Evolutionary conservation across 2,113 vertebrate genomes (phyloP), one percentile per base, ranked within the genome.

Genomic region (Saguinus midas): DNA sequence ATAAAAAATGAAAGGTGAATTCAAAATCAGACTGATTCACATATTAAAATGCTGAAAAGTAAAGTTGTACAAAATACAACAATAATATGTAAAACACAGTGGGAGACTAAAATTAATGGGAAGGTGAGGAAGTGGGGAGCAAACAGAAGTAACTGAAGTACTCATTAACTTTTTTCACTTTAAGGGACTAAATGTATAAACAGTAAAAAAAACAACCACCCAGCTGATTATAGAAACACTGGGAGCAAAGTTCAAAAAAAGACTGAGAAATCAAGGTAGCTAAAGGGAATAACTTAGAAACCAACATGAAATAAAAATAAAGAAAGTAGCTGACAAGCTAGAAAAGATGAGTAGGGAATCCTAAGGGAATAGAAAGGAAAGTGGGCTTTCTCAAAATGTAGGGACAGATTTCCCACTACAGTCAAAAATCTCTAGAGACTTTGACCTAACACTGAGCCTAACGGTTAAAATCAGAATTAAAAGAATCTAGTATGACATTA

Each of bases 21-120:
- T 91, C 45, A 83, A 95, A 79, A 57, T 43, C 50, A 93, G n/a
- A 92, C n/a, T 58, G 61, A 89, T 61, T 72, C 80, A 85, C 72
- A 78, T 61, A 96, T 64, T 81, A 95, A 84, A 95, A 92, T 68
- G 70, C 86, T 66, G n/a, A 72, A 89, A 86, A 93, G 64, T 8
- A 72, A 93, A 91, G 73, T 29, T 75, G 12, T 78, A 91, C 25
- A 78, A 87, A 94, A 72, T 58, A 37, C 5, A 94, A 57, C 20
- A 40, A 17, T 70, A 72, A 90, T 73, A 37, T 73, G 27, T 57
- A 48, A 16, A 76, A 61, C 29, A 78, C 37, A 52, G 2, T 79
- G 37, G 72, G 52, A 89, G 40, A 78, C 17, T 50, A 27, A 97
- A 90, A 87, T 93, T 75, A 90, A 90, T 40, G 17, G 68, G 14